Percentiles rank a stretch among this genome's conserved stretches.
Evolutionary conservation across 2,888 invertebrate genomes (phyloP).

Genomic region (Drosophila pegasa): DNA sequence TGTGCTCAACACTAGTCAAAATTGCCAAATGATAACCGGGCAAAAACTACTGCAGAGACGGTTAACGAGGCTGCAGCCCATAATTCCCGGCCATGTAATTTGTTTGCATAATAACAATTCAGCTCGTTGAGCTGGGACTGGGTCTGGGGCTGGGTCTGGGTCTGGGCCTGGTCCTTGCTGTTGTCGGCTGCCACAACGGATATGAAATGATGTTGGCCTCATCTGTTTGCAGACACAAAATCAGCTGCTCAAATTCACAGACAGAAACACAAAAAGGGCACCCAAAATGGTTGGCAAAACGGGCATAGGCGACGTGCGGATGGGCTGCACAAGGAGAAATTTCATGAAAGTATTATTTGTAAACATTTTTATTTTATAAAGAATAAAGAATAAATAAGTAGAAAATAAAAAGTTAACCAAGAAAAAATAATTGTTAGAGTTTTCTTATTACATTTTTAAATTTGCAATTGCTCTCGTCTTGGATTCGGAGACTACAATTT

Average conservation of each 20-base stretch:
- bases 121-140: conserved; percentile 19
- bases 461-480: too few species aligned
- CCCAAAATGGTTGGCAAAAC: conserved; percentile 16
- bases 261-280: conserved; percentile 19
- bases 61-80: conserved; percentile 47
- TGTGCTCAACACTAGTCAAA: conserved; percentile 47
- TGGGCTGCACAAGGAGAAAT: conserved; percentile 3
- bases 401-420: too few species aligned
- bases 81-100: conserved; percentile 64
- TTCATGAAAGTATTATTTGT: too few species aligned
- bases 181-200: conserved; percentile 30
- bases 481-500: too few species aligned
- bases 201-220: conserved; percentile 62
- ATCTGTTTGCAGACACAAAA: conserved; percentile 63
- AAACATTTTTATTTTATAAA: too few species aligned
- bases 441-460: too few species aligned
- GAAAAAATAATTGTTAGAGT: too few species aligned
- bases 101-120: conserved; percentile 78
- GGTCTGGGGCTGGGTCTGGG: background rate
- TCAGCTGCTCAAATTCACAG: conserved; percentile 79
- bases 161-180: background rate
- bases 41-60: conserved; percentile 30
- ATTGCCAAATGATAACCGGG: conserved; percentile 65
- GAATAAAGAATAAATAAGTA: too few species aligned
- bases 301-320: conserved; percentile 15